These are phyloP conservation scores for Sarcophaga variegata DNA, from an alignment of 2,888 invertebrate species.

Conservation along the genomic window DNA sequence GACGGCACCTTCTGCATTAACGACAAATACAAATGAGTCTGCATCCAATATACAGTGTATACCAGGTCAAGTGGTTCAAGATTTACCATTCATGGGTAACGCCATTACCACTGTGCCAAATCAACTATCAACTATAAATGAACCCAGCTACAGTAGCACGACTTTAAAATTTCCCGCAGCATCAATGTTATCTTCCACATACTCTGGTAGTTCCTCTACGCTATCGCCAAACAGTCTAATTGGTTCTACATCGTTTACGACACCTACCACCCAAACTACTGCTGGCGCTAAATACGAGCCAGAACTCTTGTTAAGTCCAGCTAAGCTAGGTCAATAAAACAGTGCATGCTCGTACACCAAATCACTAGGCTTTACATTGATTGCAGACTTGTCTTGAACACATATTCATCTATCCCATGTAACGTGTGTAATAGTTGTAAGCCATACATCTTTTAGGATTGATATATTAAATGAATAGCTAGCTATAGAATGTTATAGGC, in stretches of 20 bases:
- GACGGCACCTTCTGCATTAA: conserved; percentile 58
- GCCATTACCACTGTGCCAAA: conserved; percentile 45
- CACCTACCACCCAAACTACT: conserved; percentile 34
- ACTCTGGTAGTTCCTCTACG: conserved; percentile 63
- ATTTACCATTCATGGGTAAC: conserved; percentile 13
- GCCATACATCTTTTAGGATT: conserved; percentile 1
- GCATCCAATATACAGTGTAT: conserved; percentile 66
- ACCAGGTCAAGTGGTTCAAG: conserved; percentile 76
- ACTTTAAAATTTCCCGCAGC: conserved; percentile 69
- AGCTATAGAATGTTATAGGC: background rate
- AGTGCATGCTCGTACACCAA: conserved; percentile 6
- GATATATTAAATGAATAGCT: background rate
- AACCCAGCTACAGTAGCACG: conserved; percentile 61
- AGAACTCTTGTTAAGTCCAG: conserved; percentile 81
- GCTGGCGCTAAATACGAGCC: conserved; percentile 78
- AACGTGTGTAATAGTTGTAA: background rate
- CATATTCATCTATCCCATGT: background rate
- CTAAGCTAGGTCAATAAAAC: conserved; percentile 80
- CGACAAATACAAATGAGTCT: conserved; percentile 32
- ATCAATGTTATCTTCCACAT: conserved; percentile 68
- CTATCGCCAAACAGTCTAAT: conserved; percentile 64
- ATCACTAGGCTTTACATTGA: background rate
- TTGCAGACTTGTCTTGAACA: background rate
- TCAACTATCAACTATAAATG: conserved; percentile 61
- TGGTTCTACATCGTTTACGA: conserved; percentile 47